Percentiles rank a stretch among this genome's conserved stretches.
phyloP scores from a whole-genome alignment of 2,113 vertebrate species.

The Odontophorus gujanensis region DNA sequence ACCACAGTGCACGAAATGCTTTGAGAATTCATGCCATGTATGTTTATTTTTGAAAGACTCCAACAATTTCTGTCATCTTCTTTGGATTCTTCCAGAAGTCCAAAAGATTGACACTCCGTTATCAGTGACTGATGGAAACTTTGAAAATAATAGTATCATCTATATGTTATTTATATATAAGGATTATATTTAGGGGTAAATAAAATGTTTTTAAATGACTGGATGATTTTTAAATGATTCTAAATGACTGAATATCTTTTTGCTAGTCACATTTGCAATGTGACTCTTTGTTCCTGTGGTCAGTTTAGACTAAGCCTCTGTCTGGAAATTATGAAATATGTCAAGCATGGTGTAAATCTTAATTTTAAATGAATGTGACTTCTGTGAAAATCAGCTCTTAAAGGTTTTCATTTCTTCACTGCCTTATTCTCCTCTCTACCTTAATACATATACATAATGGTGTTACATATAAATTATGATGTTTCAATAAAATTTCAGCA shows the following conservation, averaged over 20 bases:
- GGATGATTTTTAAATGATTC: neutral
- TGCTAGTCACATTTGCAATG: neutral
- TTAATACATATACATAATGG: neutral
- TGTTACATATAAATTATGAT: neutral
- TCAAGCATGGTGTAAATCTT: neutral
- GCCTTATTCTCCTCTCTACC: neutral
- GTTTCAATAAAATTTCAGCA: neutral
- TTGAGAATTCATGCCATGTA: neutral
- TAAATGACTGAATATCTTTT: neutral
- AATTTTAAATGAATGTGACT: neutral
- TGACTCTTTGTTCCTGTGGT: neutral
- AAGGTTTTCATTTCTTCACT: neutral
- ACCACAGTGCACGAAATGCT: neutral
- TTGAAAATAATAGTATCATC: neutral
- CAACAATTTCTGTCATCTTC: neutral
- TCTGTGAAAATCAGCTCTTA: neutral
- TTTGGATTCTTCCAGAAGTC: neutral
- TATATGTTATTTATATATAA: neutral
- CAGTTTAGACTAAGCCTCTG: neutral
- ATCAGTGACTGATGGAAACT: neutral
- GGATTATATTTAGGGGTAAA: neutral
- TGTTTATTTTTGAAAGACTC: neutral
- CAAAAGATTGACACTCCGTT: slow-evolving; percentile 2
- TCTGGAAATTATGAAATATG: neutral
- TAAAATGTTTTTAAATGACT: neutral